phyloP scores from a whole-genome alignment of 53 echinoderm and acorn worm species.

The Echinarachnius parma region DNA sequence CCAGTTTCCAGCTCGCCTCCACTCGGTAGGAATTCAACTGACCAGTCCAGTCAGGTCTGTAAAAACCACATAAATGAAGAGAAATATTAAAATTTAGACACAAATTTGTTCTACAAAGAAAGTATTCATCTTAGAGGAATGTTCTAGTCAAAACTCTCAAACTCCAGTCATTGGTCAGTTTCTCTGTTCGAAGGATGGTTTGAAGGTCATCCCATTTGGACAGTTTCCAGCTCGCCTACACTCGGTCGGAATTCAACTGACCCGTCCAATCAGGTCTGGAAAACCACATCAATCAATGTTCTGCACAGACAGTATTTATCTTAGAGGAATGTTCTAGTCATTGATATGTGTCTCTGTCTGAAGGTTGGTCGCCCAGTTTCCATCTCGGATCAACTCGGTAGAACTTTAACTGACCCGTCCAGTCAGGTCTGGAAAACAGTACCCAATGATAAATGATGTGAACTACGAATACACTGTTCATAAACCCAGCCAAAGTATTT shows the following conservation, averaged over 20 bases:
- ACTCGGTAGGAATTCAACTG: slow-evolving; percentile 82
- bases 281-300: too few relatives aligned
- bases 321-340: too few relatives aligned
- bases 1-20: slow-evolving; percentile 93
- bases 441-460: too few relatives aligned
- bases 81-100: too few relatives aligned
- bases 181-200: slow-evolving; percentile 62
- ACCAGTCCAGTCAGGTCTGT: slow-evolving; percentile 72
- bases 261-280: slow-evolving; percentile 72
- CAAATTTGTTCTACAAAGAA: too few relatives aligned
- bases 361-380: slow-evolving; percentile 82
- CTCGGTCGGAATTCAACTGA: slow-evolving; percentile 76
- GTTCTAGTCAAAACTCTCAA: too few relatives aligned
- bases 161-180: slow-evolving; percentile 70
- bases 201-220: slow-evolving; percentile 89
- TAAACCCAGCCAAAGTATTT: too few relatives aligned
- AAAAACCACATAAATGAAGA: too few relatives aligned
- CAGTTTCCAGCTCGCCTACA: slow-evolving; percentile 92
- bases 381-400: slow-evolving; percentile 89
- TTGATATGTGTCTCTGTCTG: slow-evolving; percentile 53
- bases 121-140: too few relatives aligned
- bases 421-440: slow-evolving; percentile 62
- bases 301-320: too few relatives aligned
- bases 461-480: too few relatives aligned
- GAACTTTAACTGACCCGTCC: slow-evolving; percentile 71